These are phyloP conservation scores for Isoperla grammatica DNA, from an alignment of 2,888 invertebrate species.

Conservation along the genomic window DNA sequence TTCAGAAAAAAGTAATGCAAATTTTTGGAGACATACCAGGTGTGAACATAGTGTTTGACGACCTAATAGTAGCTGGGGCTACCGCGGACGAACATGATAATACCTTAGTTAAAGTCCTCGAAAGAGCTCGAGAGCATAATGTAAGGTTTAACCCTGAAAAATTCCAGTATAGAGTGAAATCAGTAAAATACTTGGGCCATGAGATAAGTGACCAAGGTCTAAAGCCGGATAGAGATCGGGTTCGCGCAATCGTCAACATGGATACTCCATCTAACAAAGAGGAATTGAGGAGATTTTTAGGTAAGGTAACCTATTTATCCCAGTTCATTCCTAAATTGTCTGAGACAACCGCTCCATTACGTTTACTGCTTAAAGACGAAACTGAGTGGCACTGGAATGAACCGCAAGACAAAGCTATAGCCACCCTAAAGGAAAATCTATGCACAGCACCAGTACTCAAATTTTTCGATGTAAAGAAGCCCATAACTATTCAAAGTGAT, in stretches of 20 bases:
- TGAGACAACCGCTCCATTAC: too few relatives aligned
- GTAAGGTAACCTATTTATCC: too few relatives aligned
- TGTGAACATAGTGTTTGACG: conserved; percentile 39
- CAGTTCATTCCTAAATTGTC: too few relatives aligned
- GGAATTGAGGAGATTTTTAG: too few relatives aligned
- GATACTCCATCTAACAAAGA: too few relatives aligned
- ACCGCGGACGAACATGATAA: conserved; percentile 12
- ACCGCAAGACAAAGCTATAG: too few relatives aligned
- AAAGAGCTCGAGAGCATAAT: conserved; percentile 30
- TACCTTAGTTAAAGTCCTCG: conserved; percentile 19
- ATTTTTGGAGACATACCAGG: conserved; percentile 39
- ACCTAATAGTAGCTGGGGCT: conserved; percentile 35
- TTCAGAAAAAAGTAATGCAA: conserved; percentile 31
- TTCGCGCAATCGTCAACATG: too few relatives aligned
- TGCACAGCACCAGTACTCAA: neutral
- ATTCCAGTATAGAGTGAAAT: conserved; percentile 31
- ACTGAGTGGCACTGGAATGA: too few relatives aligned
- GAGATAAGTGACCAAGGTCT: conserved; percentile 35
- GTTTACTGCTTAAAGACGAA: too few relatives aligned
- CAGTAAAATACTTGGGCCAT: conserved; percentile 32
- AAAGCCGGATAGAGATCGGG: conserved; percentile 18
- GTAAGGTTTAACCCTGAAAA: conserved; percentile 33
- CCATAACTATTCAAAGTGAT: neutral
- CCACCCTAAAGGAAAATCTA: too few relatives aligned
- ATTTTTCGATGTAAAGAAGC: conserved; percentile 1